Evolutionary conservation across 1,140 invertebrate genomes (phyloP).

Genomic region (Drosophila nikananu): DNA sequence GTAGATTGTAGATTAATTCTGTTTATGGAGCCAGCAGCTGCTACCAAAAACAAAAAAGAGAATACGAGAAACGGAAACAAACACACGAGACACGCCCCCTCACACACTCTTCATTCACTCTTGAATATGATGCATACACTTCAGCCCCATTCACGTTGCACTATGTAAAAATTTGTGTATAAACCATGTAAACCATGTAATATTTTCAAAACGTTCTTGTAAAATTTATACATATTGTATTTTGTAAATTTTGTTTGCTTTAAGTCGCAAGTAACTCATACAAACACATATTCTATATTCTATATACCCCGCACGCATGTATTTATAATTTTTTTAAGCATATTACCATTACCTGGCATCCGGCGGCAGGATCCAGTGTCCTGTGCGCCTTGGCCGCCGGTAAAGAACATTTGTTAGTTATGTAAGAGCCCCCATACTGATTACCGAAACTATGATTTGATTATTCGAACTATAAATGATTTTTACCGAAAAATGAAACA

Average conservation of each 20-base stretch:
- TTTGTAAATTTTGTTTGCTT: slow-evolving; percentile 76
- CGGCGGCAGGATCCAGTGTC: background rate
- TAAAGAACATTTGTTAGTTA: slow-evolving; percentile 54
- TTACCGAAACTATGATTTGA: slow-evolving; percentile 42
- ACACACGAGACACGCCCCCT: slow-evolving; percentile 44
- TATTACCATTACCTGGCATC: slow-evolving; percentile 22
- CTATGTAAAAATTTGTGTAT: slow-evolving; percentile 81
- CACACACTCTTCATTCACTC: slow-evolving; percentile 23
- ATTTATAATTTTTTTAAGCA: slow-evolving; percentile 68
- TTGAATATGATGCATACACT: slow-evolving; percentile 40
- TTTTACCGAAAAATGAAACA: slow-evolving; percentile 25
- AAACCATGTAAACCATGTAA: slow-evolving; percentile 71
- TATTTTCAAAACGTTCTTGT: slow-evolving; percentile 75
- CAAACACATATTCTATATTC: slow-evolving; percentile 30
- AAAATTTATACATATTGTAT: slow-evolving; percentile 71
- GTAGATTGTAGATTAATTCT: slow-evolving; percentile 46
- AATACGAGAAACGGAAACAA: slow-evolving; percentile 14
- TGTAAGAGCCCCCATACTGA: slow-evolving; percentile 58
- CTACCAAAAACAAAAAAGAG: slow-evolving; percentile 46
- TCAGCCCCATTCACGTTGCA: slow-evolving; percentile 75
- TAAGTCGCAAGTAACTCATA: slow-evolving; percentile 61
- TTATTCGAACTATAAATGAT: slow-evolving; percentile 26
- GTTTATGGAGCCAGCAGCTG: slow-evolving; percentile 54
- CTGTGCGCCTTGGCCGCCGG: slow-evolving; percentile 18
- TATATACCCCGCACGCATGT: slow-evolving; percentile 59